Evolutionary conservation across 2,888 invertebrate species (phyloP).

Genomic region (Amphipyra tragopoginis): DNA sequence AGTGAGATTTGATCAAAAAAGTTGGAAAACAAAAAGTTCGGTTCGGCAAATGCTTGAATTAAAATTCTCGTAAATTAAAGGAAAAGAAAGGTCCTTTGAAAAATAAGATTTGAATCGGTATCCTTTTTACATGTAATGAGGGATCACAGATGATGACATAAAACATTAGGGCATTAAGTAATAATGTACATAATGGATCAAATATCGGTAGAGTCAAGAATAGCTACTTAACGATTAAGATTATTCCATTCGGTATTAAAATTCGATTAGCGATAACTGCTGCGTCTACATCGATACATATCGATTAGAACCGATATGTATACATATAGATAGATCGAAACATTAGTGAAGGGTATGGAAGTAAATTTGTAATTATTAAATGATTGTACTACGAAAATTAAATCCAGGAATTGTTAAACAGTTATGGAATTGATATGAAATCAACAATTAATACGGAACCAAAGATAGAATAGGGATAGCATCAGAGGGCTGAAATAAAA

Average conservation of each 20-base stretch:
- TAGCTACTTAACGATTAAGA: constrained; percentile 62
- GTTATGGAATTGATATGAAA: constrained; percentile 83
- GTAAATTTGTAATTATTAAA: constrained; percentile 51
- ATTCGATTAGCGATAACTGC: constrained; percentile 47
- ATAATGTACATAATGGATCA: constrained; percentile 84
- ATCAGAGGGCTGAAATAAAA: constrained; percentile 50
- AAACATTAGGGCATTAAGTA: constrained; percentile 75
- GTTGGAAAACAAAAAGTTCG: constrained; percentile 28
- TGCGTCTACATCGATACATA: constrained; percentile 46
- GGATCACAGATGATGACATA: constrained; percentile 80
- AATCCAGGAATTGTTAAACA: constrained; percentile 80
- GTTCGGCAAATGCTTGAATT: constrained; percentile 34
- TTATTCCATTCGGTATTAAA: constrained; percentile 55
- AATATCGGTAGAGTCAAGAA: constrained; percentile 73
- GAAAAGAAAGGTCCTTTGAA: constrained; percentile 20
- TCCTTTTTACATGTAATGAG: constrained; percentile 80
- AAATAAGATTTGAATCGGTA: constrained; percentile 63
- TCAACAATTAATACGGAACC: constrained; percentile 81
- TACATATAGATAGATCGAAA: constrained; percentile 41
- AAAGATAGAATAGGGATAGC: constrained; percentile 72
- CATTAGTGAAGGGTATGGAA: constrained; percentile 43
- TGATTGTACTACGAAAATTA: constrained; percentile 54
- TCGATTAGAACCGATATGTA: constrained; percentile 48
- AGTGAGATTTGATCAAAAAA: constrained; percentile 39
- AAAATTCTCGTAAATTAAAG: constrained; percentile 37